Base-by-base conservation (phyloP, 2,888 invertebrate genomes). In the Polyommatus icarus region DNA sequence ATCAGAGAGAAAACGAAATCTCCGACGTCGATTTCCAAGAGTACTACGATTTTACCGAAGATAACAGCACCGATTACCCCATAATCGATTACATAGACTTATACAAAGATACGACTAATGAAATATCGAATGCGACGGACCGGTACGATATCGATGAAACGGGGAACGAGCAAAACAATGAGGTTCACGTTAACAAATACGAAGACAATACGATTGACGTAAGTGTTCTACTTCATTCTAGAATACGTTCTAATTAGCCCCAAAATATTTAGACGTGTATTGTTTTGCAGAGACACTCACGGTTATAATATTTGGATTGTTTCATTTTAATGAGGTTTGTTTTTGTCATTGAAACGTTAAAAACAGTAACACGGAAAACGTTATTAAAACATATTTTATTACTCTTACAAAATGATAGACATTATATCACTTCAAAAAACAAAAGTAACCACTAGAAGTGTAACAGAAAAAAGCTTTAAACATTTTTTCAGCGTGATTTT, bases 31-130 rank as follows among this genome's bases (percentile, higher is more conserved):
- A 82, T 36, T 79, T 82, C 5, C 79, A 80, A 24, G 75, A 81
- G 10, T 82, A 86, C 78, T 84, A 88, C 20, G 87, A 89, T 79
- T 78, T 78, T 0, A 81, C 82, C 15, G 86, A 87, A 24, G 89
- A 90, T 3, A 91, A 91, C 80, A 80, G 86, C 0, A 91, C 91
- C 1, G 93, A 93, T 82, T 93, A 93, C 80, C 89, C 88, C 0
- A 84, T 86, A 0, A 84, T 92, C 72, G 92, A 93, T 81, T 93
- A 93, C 79, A 79, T 91, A 76, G 92, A 92, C 10, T 78, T 91
- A 12, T 93, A 91, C 78, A 92, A 91, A 82, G 92, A 93, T 78
- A 91, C 90, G 0, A 91, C 90, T 0, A 89, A 90, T 79, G 92
- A 92, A 83, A 84, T 85, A 1, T 87, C 87, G 46, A 81, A 82